These are phyloP conservation scores for Castor canadensis DNA, from an alignment of 2,113 vertebrate species.

Conservation along the genomic window DNA sequence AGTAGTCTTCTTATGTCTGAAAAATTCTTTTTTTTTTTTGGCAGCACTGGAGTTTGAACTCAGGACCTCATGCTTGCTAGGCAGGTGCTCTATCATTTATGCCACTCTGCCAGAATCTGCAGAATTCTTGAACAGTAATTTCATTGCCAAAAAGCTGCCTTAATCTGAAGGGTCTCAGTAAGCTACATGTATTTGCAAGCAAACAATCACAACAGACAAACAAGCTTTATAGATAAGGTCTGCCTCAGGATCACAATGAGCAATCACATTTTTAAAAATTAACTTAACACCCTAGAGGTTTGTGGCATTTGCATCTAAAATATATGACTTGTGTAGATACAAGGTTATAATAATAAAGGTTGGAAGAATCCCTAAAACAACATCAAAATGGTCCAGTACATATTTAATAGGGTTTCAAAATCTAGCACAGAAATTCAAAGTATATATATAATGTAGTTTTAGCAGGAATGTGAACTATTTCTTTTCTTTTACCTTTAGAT, in stretches of 20 bases:
- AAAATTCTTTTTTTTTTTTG: no score
- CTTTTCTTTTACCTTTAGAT: conserved; percentile 52
- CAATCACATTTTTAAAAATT: conserved; percentile 52
- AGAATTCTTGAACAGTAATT: conserved; percentile 26
- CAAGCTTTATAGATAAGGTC: conserved; percentile 19
- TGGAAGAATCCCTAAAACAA: conserved; percentile 33
- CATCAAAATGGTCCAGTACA: conserved; percentile 4
- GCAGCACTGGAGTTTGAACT: no score
- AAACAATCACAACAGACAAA: conserved; percentile 50
- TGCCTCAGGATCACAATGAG: conserved; percentile 44
- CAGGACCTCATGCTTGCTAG: no score
- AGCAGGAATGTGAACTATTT: not conserved
- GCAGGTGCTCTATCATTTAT: no score
- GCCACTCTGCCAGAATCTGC: no score
- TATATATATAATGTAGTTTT: conserved; percentile 7
- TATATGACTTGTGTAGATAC: not conserved
- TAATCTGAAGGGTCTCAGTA: conserved; percentile 45
- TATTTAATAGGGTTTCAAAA: conserved; percentile 49
- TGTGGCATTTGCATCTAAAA: conserved; percentile 40
- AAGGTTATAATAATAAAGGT: not conserved
- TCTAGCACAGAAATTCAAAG: conserved; percentile 21
- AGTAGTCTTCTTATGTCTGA: not conserved
- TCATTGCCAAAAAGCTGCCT: conserved; percentile 20
- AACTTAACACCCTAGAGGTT: conserved; percentile 41
- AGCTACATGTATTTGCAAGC: conserved; percentile 38